Base-by-base conservation (phyloP, 2,888 invertebrate genomes). In the Operophtera brumata region DNA sequence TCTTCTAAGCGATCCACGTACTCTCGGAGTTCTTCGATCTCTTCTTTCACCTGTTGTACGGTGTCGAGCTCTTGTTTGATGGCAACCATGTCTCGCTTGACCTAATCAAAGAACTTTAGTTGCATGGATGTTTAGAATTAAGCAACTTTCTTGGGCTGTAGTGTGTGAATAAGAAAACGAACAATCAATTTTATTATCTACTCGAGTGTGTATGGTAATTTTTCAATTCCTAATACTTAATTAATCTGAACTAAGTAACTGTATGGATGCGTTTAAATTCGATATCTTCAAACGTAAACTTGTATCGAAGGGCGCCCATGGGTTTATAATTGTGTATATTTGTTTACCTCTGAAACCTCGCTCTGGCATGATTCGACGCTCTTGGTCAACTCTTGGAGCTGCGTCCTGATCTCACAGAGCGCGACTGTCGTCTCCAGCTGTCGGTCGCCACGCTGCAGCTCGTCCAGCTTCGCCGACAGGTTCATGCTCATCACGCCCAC, bases 401-500 rank as follows among this genome's bases (percentile, higher is more conserved):
- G 97, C 63, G 95, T 94, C 75, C 97, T 94, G 85, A 97, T 97
- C 92, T 97, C 97, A 91, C 96, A 96, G 82, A 97, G 94, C 75
- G 97, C 97, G 84, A 96, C 96, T 85, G 96, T 96, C 73, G 97
- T 97, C 92, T 97, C 97, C 84, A 96, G 92, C 91, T 96, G 96
- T 77, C 96, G 94, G 91, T 96, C 96, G 78, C 94, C 93, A 80
- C 94, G 93, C 91, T 97, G 96, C 91, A 97, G 94, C 92, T 97
- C 96, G 92, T 97, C 97, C 93, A 97, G 93, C 92, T 97, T 96
- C 81, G 96, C 95, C 91, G 95, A 94, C 92, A 97, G 94, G 93
- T 96, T 97, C 95, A 96, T 96, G 92, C 96, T 97, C 97, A 97
- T 97, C 92, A 97, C 96, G 94, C 96, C 95, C 94, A 97, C 96